These are phyloP conservation scores for Azorinus chamasolen DNA, from an alignment of 2,888 invertebrate genomes.

Conservation along the genomic window DNA sequence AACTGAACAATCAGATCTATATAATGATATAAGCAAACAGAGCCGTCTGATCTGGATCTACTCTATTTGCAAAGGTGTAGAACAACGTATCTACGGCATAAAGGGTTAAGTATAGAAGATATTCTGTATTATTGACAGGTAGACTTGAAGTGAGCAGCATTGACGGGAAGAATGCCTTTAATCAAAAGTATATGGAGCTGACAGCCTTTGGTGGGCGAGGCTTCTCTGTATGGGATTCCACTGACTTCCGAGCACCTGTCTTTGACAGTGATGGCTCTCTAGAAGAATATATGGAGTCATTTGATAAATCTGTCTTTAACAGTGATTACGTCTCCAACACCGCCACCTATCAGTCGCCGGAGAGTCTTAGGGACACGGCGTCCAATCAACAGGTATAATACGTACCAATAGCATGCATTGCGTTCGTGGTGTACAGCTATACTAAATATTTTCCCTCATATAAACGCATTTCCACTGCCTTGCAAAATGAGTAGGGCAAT, in stretches of 20 bases:
- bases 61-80: too few relatives aligned
- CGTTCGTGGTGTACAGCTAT: not conserved
- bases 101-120: too few relatives aligned
- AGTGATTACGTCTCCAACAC: slow-evolving; percentile 54
- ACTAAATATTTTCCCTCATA: too few relatives aligned
- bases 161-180: slow-evolving; percentile 54
- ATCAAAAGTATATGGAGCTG: slow-evolving; percentile 38
- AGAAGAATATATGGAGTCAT: slow-evolving; percentile 59
- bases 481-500: too few relatives aligned
- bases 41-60: too few relatives aligned
- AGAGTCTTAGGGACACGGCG: slow-evolving; percentile 59
- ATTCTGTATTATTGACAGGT: too few relatives aligned
- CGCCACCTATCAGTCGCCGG: slow-evolving; percentile 62
- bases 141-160: slow-evolving; percentile 60
- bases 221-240: slow-evolving; percentile 70
- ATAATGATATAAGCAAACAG: too few relatives aligned
- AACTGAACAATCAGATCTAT: too few relatives aligned
- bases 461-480: too few relatives aligned
- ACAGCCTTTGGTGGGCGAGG: slow-evolving; percentile 71
- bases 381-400: slow-evolving; percentile 63
- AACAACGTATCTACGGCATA: too few relatives aligned
- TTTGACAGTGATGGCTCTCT: slow-evolving; percentile 68
- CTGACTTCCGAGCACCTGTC: slow-evolving; percentile 41
- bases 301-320: slow-evolving; percentile 65
- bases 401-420: not conserved